Percentiles rank a stretch among this genome's conserved stretches.
These are phyloP conservation scores for Tachuris rubrigastra DNA, from an alignment of 2,113 vertebrate species.

Conservation along the genomic window DNA sequence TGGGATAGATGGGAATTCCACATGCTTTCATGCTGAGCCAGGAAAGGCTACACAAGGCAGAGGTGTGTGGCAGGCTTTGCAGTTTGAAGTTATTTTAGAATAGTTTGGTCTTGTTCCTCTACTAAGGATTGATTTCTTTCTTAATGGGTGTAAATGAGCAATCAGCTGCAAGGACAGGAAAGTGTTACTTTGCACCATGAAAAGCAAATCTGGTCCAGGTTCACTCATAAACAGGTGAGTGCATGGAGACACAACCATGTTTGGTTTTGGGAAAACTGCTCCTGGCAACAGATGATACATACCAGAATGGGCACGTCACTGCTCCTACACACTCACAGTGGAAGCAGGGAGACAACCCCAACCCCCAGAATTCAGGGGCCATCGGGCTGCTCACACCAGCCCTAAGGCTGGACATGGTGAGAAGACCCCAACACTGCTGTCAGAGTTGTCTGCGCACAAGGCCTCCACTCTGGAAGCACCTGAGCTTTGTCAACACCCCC, in stretches of 20 bases:
- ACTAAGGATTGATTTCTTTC: neutral
- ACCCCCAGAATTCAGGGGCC: neutral
- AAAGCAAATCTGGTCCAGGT: neutral
- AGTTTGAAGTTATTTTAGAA: neutral
- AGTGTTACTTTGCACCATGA: neutral
- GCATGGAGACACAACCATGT: rapidly evolving
- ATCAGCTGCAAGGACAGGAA: neutral
- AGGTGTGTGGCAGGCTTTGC: neutral
- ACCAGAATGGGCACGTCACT: neutral
- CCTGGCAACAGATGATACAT: neutral
- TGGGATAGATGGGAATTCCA: neutral
- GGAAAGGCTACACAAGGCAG: neutral
- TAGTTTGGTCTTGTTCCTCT: neutral
- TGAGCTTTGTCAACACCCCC: neutral
- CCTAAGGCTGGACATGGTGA: neutral
- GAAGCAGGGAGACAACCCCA: neutral
- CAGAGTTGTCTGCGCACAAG: rapidly evolving
- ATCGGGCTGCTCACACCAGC: neutral
- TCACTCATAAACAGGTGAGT: neutral
- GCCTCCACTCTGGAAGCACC: neutral
- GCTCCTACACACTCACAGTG: neutral
- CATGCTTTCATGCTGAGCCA: rapidly evolving
- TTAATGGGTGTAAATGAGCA: neutral
- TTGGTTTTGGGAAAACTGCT: neutral
- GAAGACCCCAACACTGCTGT: rapidly evolving